Evolutionary conservation across 2,797 vertebrate genomes (phyloP), one percentile per base, ranked within the genome.

Genomic region (Melopsittacus undulatus): DNA sequence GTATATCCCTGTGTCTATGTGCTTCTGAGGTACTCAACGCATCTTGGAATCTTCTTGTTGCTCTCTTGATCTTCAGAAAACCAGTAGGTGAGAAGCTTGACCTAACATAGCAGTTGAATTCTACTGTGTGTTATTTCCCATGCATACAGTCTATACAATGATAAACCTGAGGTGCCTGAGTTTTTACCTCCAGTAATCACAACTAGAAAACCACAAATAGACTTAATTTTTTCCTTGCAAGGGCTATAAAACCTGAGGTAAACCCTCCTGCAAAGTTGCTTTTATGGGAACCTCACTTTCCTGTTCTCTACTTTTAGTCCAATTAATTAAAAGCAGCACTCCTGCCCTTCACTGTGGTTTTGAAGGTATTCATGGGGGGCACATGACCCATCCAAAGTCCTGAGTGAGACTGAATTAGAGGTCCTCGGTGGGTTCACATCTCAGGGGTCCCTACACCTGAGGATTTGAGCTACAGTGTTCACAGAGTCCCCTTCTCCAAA

Each of bases 291-390:
- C 45, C 26, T 94, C 27, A 43, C 86, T 93, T 94, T 87, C 68
- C 83, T 85, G 56, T 90, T 96, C 94, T 92, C 91, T 90, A 72
- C 80, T 93, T 97, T 90, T 95, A 85, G 91, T 92, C 70, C 40
- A 76, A 20, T 75, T 94, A 95, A 91, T 92, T 94, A 92, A 95
- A 77, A 96, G 83, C 57, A 96, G 51, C 22, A 43, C 26, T 95
- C 43, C 32, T n/a, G 56, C 56, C 59, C 38, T 74, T 94, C 30
- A 0, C 42, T 87, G 68, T 80, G 40, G 42, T 96, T 97, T 95
- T 62, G 27, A 90, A 83, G 57, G 38, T 69, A 73, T 92, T 95
- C 74, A 68, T 2, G 3, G 63, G 45, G 42, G 38, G 32, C 70
- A 81, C 13, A 18, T n/a, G 42, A 10, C 64, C 56, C 14, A 0